Evolutionary conservation across 2,797 vertebrate genomes (phyloP), one percentile per base, ranked within the genome.

Genomic region (Neostethus bicornis): DNA sequence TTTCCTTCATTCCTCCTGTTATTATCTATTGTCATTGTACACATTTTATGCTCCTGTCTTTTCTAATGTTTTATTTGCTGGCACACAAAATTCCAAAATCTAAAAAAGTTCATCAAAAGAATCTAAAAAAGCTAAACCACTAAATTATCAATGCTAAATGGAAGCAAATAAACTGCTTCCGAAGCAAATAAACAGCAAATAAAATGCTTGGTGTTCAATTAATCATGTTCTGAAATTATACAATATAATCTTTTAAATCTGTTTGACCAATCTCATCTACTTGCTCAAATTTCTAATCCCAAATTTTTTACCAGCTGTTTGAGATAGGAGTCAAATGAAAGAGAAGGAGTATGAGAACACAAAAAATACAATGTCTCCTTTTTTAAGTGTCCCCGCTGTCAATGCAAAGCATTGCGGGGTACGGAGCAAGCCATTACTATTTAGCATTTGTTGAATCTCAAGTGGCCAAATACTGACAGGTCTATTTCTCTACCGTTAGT

Each of bases 381-480:
- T 85, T 88, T 89, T 73, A 84, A 85, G 81, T 72, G 81, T 85
- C 83, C 66, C 73, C 21, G 71, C 77, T 82, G 87, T 88, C 86
- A 88, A 79, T 85, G 84, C 76, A 82, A 85, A 85, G 80, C 77
- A 82, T 88, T 80, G 85, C 61, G 16, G 69, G 82, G 89, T 74
- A 92, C 82, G 90, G 91, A 90, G 86, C 83, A 91, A 87, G 87
- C 85, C 85, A 91, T 89, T 90, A 87, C 87, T 86, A 89, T 85
- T 87, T 88, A 86, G 82, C 84, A 92, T 92, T 89, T 90, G 89
- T 90, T 92, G 86, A 86, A 90, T 91, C 87, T 90, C 73, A 56
- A 76, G 81, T 90, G 89, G 80, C 88, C 87, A 88, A 91, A 91
- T 87, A 90, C 85, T 91, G 91, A 92, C 90, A 92, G 90, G 89